Conservation (phyloP, 2,888 invertebrate species). For the Halocaridina rubra region DNA sequence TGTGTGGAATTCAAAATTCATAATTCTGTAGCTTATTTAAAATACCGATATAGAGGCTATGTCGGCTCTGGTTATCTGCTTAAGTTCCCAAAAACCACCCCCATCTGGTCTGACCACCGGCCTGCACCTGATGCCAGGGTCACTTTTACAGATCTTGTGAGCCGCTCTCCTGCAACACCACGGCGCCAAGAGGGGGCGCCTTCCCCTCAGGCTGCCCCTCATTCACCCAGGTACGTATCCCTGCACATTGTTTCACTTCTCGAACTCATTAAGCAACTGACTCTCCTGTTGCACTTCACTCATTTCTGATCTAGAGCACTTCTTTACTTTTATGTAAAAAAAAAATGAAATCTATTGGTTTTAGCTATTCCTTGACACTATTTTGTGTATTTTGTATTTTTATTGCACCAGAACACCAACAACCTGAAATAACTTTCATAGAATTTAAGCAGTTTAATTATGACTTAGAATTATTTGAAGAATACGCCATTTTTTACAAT, state of each 20-base stretch:
- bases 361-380: too few species aligned
- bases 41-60: constrained; percentile 9
- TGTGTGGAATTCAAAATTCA: background rate
- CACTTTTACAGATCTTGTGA: constrained; percentile 47
- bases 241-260: constrained; percentile 17
- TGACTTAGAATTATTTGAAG: too few species aligned
- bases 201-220: constrained; percentile 57
- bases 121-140: constrained; percentile 44
- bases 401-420: too few species aligned
- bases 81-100: background rate
- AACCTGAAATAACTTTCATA: too few species aligned
- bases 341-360: too few species aligned
- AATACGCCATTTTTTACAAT: too few species aligned
- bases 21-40: constrained; percentile 1
- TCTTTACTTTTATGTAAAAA: too few species aligned
- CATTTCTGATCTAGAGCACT: too few species aligned
- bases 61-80: constrained; percentile 10
- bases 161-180: constrained; percentile 42
- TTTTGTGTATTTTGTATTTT: too few species aligned
- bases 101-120: constrained; percentile 43
- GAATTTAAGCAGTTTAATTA: too few species aligned
- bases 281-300: too few species aligned
- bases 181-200: constrained; percentile 47
- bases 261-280: too few species aligned
- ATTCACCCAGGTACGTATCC: constrained; percentile 54